Conservation (phyloP, 2,797 vertebrate species). For the Manis javanica region DNA sequence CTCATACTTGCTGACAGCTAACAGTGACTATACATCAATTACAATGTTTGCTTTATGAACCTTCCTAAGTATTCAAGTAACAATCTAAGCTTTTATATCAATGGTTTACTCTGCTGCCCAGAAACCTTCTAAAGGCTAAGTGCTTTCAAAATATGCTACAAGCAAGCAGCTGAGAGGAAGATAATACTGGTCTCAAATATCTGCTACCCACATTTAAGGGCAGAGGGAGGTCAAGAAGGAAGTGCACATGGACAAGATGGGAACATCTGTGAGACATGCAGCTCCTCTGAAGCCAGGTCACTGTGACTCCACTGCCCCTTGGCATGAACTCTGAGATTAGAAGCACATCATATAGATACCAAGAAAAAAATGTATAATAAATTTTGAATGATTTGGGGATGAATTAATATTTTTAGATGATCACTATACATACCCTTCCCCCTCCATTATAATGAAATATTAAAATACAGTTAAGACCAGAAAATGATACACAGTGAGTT, state of each 20-base stretch:
- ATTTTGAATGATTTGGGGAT: neutral
- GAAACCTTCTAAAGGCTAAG: neutral
- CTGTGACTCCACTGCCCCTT: neutral
- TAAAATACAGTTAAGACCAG: conserved; percentile 24
- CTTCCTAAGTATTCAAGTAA: neutral
- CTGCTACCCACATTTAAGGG: neutral
- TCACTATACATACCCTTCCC: neutral
- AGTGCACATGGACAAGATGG: neutral
- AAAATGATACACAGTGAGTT: neutral
- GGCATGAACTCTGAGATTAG: neutral
- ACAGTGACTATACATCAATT: neutral
- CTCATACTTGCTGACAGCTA: neutral
- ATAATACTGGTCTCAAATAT: neutral
- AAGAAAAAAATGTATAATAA: neutral
- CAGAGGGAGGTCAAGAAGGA: neutral
- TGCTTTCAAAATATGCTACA: neutral
- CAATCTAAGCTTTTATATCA: conserved; percentile 28
- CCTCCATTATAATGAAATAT: conserved; percentile 35
- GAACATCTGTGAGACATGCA: neutral
- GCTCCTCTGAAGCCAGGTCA: conserved; percentile 5
- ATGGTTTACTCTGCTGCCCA: neutral
- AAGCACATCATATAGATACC: neutral
- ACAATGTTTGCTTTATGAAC: neutral
- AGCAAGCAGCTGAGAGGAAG: neutral
- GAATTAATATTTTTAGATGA: conserved; percentile 33